Percentiles rank a stretch among this genome's conserved stretches.
These are phyloP conservation scores for Musca vetustissima DNA, from an alignment of 1,140 invertebrate species.

Conservation along the genomic window DNA sequence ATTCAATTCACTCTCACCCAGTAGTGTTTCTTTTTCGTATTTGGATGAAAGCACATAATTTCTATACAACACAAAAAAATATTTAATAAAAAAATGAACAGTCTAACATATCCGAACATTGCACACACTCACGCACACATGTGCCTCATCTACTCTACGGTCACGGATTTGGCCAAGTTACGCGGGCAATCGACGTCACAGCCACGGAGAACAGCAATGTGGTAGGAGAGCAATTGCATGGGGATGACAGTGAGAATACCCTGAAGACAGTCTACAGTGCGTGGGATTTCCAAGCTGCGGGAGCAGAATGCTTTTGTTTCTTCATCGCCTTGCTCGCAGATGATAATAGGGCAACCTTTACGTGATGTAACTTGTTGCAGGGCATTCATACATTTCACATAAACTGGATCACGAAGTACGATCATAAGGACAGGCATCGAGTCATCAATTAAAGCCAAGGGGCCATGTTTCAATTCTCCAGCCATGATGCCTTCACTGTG, in stretches of 20 bases:
- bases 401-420: slow-evolving; percentile 95
- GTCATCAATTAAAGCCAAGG: slow-evolving; percentile 94
- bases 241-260: slow-evolving; percentile 96
- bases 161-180: slow-evolving; percentile 98
- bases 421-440: slow-evolving; percentile 99
- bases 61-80: too few relatives aligned
- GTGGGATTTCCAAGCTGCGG: slow-evolving; percentile 76
- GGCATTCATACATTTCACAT: slow-evolving; percentile 97
- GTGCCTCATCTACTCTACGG: slow-evolving; percentile 76
- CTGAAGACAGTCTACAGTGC: slow-evolving; percentile 93
- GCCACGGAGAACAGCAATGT: slow-evolving; percentile 92
- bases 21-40: too few relatives aligned
- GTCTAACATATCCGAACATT: not conserved
- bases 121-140: too few relatives aligned
- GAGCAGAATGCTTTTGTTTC: slow-evolving; percentile 77
- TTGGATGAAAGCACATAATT: too few relatives aligned
- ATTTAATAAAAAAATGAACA: not conserved
- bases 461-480: slow-evolving; percentile 98
- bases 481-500: slow-evolving; percentile 99
- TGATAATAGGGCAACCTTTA: slow-evolving; percentile 91
- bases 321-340: slow-evolving; percentile 89
- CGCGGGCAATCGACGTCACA: slow-evolving; percentile 98
- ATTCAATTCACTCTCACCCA: too few relatives aligned
- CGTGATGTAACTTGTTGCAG: slow-evolving; percentile 93
- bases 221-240: slow-evolving; percentile 95